phyloP scores from a whole-genome alignment of 2,888 invertebrate genomes.

The Euspilapteryx auroguttella region DNA sequence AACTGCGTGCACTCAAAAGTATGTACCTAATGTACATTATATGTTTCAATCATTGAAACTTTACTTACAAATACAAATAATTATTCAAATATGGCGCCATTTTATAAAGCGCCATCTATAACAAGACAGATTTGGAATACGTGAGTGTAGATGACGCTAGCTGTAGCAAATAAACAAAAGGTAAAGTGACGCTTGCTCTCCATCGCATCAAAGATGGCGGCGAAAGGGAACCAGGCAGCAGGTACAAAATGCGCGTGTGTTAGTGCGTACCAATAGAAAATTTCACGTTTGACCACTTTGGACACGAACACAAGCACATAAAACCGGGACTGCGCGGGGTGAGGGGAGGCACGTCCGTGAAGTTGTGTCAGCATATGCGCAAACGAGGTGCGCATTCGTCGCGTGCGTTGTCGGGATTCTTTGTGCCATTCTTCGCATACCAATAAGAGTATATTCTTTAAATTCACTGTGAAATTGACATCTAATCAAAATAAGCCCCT shows the following conservation, averaged over 20 bases:
- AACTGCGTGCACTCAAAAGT: too few species aligned
- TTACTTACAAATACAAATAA: too few species aligned
- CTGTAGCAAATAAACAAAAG: conserved; percentile 16
- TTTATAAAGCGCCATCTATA: conserved; percentile 10
- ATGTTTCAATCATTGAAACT: too few species aligned
- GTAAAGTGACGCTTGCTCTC: conserved; percentile 22
- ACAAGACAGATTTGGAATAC: neutral
- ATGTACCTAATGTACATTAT: too few species aligned
- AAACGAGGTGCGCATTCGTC: conserved; percentile 79
- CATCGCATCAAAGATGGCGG: conserved; percentile 52
- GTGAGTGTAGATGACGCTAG: conserved; percentile 23
- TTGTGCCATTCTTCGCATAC: conserved; percentile 97
- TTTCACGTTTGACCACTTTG: conserved; percentile 62
- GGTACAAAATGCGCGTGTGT: conserved; percentile 42
- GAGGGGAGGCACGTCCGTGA: conserved; percentile 57
- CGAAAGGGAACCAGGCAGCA: conserved; percentile 51
- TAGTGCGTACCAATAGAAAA: conserved; percentile 44
- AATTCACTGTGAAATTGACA: conserved; percentile 70
- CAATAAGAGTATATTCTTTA: conserved; percentile 76
- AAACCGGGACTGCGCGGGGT: conserved; percentile 50
- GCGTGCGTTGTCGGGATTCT: conserved; percentile 95
- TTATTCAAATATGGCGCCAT: too few species aligned
- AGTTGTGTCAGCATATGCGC: conserved; percentile 78
- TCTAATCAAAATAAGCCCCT: conserved; percentile 67
- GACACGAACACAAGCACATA: conserved; percentile 31